Percentiles rank a stretch among this genome's conserved stretches.
phyloP scores from a whole-genome alignment of 2,888 invertebrate species.

The Drosophila kambysellisi region DNA sequence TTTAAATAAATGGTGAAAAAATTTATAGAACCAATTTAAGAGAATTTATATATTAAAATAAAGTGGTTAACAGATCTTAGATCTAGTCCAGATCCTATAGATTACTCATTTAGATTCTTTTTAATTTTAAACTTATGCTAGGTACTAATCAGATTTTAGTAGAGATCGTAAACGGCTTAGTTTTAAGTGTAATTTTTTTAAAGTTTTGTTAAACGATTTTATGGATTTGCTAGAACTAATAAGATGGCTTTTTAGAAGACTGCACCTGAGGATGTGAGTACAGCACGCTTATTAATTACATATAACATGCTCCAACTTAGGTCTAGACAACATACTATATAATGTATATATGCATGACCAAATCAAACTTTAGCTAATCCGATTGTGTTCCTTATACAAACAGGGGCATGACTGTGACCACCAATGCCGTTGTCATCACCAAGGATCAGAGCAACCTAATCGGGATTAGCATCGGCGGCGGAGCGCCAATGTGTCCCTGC shows the following conservation, averaged over 20 bases:
- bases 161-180: constrained; percentile 13
- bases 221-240: constrained; percentile 50
- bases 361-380: neutral
- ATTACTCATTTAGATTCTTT: neutral
- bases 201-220: neutral
- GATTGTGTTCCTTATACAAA: neutral
- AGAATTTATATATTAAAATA: neutral
- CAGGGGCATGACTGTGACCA: constrained; percentile 99
- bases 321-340: neutral
- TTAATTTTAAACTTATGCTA: neutral
- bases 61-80: neutral
- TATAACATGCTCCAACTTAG: constrained; percentile 10
- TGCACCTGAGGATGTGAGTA: constrained; percentile 66
- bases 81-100: neutral
- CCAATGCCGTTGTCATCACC: constrained; percentile 94
- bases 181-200: constrained; percentile 5
- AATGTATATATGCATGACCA: neutral
- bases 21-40: constrained; percentile 2
- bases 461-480: constrained; percentile 99
- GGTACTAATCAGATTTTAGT: neutral
- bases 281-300: constrained; percentile 38
- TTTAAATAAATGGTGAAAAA: neutral
- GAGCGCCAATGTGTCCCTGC: constrained; percentile 97
- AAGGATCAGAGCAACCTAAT: constrained; percentile 98
- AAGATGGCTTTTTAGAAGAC: constrained; percentile 36